Base-by-base conservation (phyloP, 2,113 vertebrate genomes). In the Pelvicachromis taeniatus region DNA sequence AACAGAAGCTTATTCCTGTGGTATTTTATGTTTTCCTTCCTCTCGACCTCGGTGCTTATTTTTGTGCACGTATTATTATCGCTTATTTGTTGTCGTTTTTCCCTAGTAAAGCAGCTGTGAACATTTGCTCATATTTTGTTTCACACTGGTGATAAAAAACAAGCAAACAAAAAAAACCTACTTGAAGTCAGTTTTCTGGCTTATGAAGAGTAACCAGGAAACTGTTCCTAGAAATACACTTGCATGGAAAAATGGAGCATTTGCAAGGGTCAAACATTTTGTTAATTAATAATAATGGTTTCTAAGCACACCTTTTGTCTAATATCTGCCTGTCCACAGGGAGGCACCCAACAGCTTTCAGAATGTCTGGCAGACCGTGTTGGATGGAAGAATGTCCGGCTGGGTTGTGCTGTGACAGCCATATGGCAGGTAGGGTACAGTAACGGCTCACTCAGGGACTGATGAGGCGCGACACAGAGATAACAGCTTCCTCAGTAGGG, bases 341-440 rank as follows among this genome's bases (percentile, higher is more conserved):
- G 96, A 82, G 96, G 96, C 93, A 93, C 94, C 87, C 95, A 95
- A 78, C 95, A 96, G 93, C 95, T 96, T 91, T 96, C 94, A 2
- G 86, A 95, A 90, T 58, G 89, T 80, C 87, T 96, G 87, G 94
- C 92, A n/a, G 93, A 96, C 38, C 86, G 78, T 31, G 83, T 95
- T 21, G 96, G 95, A 80, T 73, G 87, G 84, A 90, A 95, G 86
- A 92, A 90, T 33, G 91, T 96, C 88, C 92, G 90, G 5, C 89
- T 95, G 91, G 90, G 90, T 77, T 94, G 93, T 16, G 92, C 94
- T 48, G 96, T 96, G 91, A 96, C 38, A 77, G 90, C 94, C 92
- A 96, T 96, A 93, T 93, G 95, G 90, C 96, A 96, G 96, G 96
- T 96, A 91, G 59, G 85, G 87, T 88, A 90, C 92, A 85, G 91